Evolutionary conservation across 2,797 vertebrate species (phyloP), one percentile per base, ranked within the genome.

Genomic region (Jordanella pulchra): DNA sequence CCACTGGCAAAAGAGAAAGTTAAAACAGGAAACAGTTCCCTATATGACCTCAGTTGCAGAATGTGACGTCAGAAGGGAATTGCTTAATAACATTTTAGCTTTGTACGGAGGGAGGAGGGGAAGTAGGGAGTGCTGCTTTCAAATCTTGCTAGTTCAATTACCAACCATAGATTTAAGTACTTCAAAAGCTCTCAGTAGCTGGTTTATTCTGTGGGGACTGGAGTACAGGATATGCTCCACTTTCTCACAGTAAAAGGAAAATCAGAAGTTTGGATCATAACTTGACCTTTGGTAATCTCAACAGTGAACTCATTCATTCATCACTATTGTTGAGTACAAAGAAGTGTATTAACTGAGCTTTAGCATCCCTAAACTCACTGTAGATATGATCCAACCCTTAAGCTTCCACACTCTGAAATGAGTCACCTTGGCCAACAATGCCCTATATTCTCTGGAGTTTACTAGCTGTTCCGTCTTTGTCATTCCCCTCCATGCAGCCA

Each of bases 381-480:
- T 1, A 1, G 63, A 69, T 68, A 64, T 73, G 54, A 79, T 79
- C 44, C 68, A 48, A 78, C 69, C 14, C 6, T 75, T 85, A 73
- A 13, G 23, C 69, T 65, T 50, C 61, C 30, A 65, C 47, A 45
- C 35, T 64, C 65, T 63, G 58, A 25, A 65, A 54, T 10, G 65
- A 69, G 65, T 84, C 83, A 97, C 96, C 95, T 96, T 86, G 95
- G 95, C 71, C 95, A 95, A 92, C 89, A 95, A 0, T 94, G 89
- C 73, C 95, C 94, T 86, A 94, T 96, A 72, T 95, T 92, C 84
- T 96, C 94, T 76, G 44, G 65, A 45, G 70, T 6, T 88, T 89
- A 90, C 95, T 95, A 32, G 96, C 91, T 9, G 93, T 93, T 51
- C 90, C 96, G 72, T 70, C 10, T 42, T 95, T 95, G 45, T 96